Conservation (phyloP, 2,113 vertebrate genomes). For the Archilochus colubris region DNA sequence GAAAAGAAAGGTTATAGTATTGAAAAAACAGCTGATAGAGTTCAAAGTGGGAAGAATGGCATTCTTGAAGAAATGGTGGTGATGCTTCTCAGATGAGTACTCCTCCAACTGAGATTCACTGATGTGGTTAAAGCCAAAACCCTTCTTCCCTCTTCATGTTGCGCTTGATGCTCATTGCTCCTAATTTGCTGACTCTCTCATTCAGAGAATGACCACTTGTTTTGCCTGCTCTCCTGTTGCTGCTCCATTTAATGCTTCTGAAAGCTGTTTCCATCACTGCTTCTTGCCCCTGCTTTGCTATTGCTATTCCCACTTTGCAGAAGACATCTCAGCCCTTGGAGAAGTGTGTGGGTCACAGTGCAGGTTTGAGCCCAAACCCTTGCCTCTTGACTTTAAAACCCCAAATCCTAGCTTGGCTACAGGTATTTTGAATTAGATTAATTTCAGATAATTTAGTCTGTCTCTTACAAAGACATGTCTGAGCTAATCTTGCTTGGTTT, state of each 20-base stretch:
- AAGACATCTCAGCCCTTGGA: background rate
- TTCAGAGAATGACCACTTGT: background rate
- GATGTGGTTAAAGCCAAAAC: background rate
- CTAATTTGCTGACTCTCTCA: background rate
- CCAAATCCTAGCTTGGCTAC: background rate
- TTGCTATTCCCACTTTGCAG: background rate
- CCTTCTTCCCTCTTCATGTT: background rate
- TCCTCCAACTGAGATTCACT: background rate
- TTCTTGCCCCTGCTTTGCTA: background rate
- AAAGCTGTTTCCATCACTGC: background rate
- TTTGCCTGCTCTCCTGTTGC: background rate
- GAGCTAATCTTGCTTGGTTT: background rate
- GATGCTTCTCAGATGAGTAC: background rate
- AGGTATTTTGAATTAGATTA: background rate
- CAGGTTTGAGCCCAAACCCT: background rate
- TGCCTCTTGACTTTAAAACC: background rate
- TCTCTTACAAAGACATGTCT: background rate
- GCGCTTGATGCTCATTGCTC: background rate
- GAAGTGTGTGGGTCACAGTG: background rate
- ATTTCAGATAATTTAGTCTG: background rate
- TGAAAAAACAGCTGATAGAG: background rate
- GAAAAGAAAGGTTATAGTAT: background rate
- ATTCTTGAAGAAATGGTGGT: background rate
- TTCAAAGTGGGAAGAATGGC: background rate
- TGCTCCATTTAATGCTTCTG: background rate